Evolutionary conservation across 2,888 invertebrate genomes (phyloP), one percentile per base, ranked within the genome.

Genomic region (Drosophila glabriapex): DNA sequence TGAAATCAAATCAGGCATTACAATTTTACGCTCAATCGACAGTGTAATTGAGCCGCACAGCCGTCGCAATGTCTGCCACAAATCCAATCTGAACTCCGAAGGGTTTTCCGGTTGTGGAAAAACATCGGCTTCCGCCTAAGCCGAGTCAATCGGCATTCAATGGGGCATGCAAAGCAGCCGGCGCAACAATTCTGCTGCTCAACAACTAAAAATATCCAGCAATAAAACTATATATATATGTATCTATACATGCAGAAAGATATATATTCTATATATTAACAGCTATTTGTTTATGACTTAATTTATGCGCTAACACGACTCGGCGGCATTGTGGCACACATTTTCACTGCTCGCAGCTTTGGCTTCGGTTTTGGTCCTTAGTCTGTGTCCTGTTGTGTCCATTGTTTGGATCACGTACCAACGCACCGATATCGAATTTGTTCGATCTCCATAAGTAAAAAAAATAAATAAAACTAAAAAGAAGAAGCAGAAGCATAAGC

Each of bases 21-120:
- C 92, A 91, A 93, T 93, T 93, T 93, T 83, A 93, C 91, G 93
- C 93, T 91, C 92, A 93, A 93, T 93, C 90, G 91, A 78, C 68
- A 82, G 77, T 77, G 92, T 91, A 92, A 93, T 93, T 92, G 92
- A 93, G 92, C 92, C 91, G 87, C 91, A 85, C 90, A 89, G 91
- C 85, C 90, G 83, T 87, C 84, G 62, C 67, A 63, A 68, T 76
- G 88, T 89, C 90, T 85, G 85, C 88, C 85, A 76, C 88, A 87
- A 80, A 83, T 90, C 90, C 81, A 85, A 85, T 82, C 71, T 89
- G 82, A 49, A 67, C 64, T 55, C 43, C 60, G 33, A 46, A 62
- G 70, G 43, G 77, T 68, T 84, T 84, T 85, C 89, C 81, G 90
- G 73, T 69, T 69, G 80, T 65, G 81, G 78, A 81, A 74, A 80